phyloP scores from a whole-genome alignment of 2,888 invertebrate genomes.

The Hirtodrosophila histrioides region DNA sequence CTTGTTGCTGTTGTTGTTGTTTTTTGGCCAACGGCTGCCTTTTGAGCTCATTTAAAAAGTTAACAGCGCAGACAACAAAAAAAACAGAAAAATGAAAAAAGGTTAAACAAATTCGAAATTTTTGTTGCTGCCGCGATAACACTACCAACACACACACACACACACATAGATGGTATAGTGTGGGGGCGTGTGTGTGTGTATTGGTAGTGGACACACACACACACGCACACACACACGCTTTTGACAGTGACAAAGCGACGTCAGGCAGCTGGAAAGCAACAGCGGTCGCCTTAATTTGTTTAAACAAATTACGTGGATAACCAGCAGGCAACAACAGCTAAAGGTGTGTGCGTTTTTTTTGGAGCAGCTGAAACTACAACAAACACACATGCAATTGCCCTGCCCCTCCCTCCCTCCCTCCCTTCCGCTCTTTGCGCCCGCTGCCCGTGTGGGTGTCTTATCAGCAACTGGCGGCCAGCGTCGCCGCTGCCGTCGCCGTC shows the following conservation, averaged over 20 bases:
- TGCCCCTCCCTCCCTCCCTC: not conserved
- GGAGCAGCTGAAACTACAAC: constrained; percentile 59
- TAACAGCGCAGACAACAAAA: constrained; percentile 16
- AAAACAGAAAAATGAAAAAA: constrained; percentile 56
- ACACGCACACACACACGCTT: constrained; percentile 9
- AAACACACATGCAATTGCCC: constrained; percentile 46
- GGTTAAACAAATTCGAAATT: constrained; percentile 74
- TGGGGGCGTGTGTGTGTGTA: constrained; percentile 26
- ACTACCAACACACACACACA: constrained; percentile 16
- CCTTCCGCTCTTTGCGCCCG: constrained; percentile 1
- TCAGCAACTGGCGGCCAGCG: constrained; percentile 58
- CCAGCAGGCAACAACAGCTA: constrained; percentile 27
- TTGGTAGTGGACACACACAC: constrained; percentile 12
- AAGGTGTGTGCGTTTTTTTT: constrained; percentile 40
- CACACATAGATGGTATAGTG: not conserved
- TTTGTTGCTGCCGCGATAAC: constrained; percentile 62
- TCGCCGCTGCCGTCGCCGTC: constrained; percentile 31
- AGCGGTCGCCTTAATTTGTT: constrained; percentile 72
- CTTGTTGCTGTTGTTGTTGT: constrained; percentile 24
- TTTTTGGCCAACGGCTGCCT: constrained; percentile 63
- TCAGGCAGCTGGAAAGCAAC: constrained; percentile 56
- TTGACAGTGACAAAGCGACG: constrained; percentile 78
- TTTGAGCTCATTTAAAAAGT: constrained; percentile 64
- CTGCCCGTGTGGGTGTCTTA: constrained; percentile 51
- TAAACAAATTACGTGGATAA: constrained; percentile 77